Conservation (phyloP, 2,113 vertebrate species). For the Embiotoca jacksoni region DNA sequence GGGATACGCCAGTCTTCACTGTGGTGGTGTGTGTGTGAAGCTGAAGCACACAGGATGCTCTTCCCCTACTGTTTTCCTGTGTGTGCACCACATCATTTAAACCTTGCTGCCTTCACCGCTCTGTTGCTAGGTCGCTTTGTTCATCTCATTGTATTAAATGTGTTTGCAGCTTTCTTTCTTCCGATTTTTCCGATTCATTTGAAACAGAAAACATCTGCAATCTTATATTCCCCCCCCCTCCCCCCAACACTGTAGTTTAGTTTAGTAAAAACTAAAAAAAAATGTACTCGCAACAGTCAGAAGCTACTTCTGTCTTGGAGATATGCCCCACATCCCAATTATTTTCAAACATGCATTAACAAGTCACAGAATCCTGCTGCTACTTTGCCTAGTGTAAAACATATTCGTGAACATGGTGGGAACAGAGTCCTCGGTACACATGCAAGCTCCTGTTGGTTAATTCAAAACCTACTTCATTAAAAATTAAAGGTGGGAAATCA, state of each 20-base stretch:
- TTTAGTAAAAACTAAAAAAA: slow-evolving; percentile 11
- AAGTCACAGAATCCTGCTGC: slow-evolving; percentile 13
- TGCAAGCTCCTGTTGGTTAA: not conserved
- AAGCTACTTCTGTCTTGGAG: slow-evolving; percentile 27
- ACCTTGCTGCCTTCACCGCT: slow-evolving; percentile 17
- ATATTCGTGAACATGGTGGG: not conserved
- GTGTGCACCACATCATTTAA: slow-evolving; percentile 19
- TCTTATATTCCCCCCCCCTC: slow-evolving; percentile 14
- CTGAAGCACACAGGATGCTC: slow-evolving; percentile 25
- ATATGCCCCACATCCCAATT: slow-evolving; percentile 14
- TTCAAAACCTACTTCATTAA: no score
- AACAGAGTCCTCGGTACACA: not conserved
- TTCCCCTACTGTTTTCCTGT: slow-evolving; percentile 31
- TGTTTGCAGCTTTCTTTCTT: slow-evolving; percentile 17
- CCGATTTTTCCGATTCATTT: slow-evolving; percentile 14
- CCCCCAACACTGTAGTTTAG: not conserved
- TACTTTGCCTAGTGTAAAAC: slow-evolving; percentile 20
- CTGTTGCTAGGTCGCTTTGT: slow-evolving; percentile 38
- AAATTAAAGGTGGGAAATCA: no score
- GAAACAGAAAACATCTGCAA: slow-evolving; percentile 3
- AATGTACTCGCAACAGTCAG: slow-evolving; percentile 11
- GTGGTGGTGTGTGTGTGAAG: slow-evolving; percentile 17
- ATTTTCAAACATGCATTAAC: slow-evolving; percentile 24
- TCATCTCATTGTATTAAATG: slow-evolving; percentile 4
- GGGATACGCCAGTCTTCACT: slow-evolving; percentile 51